Evolutionary conservation across 2,888 invertebrate species (phyloP).

Genomic region (Esperia sulphurella): DNA sequence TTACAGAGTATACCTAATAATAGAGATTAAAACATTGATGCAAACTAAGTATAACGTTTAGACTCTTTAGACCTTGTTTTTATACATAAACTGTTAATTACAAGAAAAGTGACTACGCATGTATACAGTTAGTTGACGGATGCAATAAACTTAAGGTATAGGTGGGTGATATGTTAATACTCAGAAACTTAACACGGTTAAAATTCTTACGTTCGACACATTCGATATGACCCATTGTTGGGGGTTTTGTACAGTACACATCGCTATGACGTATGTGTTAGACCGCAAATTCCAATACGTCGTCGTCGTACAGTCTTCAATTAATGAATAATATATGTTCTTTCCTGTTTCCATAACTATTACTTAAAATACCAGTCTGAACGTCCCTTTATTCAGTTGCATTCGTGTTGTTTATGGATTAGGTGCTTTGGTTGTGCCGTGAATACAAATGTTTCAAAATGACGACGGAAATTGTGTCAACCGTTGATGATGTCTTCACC

Average conservation of each 20-base stretch:
- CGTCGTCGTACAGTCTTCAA: constrained; percentile 26
- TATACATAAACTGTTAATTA: too few relatives aligned
- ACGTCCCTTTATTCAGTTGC: constrained; percentile 19
- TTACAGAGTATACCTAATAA: too few relatives aligned
- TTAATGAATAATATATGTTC: constrained; percentile 49
- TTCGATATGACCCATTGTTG: not conserved
- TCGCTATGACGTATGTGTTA: constrained; percentile 45
- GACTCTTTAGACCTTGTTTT: too few relatives aligned
- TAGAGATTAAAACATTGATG: too few relatives aligned
- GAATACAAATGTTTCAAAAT: constrained; percentile 36
- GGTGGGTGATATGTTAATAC: not conserved
- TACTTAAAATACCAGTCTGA: constrained; percentile 32
- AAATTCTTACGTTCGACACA: not conserved
- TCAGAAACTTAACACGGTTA: not conserved
- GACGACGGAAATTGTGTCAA: constrained; percentile 30
- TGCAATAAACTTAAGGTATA: too few relatives aligned
- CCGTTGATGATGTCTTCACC: constrained; percentile 16
- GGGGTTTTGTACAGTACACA: not conserved
- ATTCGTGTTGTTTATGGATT: constrained; percentile 15
- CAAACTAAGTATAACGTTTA: too few relatives aligned
- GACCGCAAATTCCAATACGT: constrained; percentile 55
- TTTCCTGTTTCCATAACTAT: constrained; percentile 50
- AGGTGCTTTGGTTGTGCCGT: not conserved
- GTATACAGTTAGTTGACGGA: too few relatives aligned
- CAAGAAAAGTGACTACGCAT: too few relatives aligned